Conservation (phyloP, 2,888 invertebrate species). For the Lacanobia oleracea region DNA sequence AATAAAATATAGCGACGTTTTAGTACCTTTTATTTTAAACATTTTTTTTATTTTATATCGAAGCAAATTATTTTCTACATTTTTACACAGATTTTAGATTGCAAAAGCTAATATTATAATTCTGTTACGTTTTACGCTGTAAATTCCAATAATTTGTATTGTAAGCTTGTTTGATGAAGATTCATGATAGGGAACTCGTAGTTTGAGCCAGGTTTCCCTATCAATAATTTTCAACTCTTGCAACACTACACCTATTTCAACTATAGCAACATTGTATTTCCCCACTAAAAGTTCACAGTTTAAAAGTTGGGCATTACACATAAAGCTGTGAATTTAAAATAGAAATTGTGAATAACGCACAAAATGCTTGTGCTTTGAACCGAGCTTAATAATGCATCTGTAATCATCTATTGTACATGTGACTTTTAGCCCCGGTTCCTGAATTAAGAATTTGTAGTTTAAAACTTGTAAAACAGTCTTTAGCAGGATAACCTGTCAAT, state of each 20-base stretch:
- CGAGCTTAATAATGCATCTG: conserved; percentile 31
- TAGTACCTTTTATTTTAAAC: conserved; percentile 15
- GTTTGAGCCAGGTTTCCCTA: neutral
- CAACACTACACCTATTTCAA: conserved; percentile 35
- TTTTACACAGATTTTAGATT: neutral
- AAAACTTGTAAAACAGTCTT: neutral
- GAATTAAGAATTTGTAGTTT: neutral
- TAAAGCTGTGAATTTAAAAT: conserved; percentile 53
- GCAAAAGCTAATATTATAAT: neutral
- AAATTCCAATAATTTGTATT: too few species aligned
- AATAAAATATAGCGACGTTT: conserved; percentile 12
- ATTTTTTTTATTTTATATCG: too few species aligned
- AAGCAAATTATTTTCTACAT: neutral
- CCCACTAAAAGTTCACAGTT: conserved; percentile 14
- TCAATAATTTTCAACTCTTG: neutral
- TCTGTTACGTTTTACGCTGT: too few species aligned
- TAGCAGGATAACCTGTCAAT: neutral
- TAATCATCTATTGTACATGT: neutral
- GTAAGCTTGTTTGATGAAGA: neutral
- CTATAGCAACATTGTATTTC: conserved; percentile 39
- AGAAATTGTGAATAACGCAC: conserved; percentile 44
- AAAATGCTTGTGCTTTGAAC: conserved; percentile 48
- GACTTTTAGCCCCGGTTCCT: neutral
- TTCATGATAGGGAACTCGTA: neutral
- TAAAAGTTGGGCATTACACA: conserved; percentile 57